Base-by-base conservation (phyloP, 2,113 vertebrate species). In the Bos indicus region DNA sequence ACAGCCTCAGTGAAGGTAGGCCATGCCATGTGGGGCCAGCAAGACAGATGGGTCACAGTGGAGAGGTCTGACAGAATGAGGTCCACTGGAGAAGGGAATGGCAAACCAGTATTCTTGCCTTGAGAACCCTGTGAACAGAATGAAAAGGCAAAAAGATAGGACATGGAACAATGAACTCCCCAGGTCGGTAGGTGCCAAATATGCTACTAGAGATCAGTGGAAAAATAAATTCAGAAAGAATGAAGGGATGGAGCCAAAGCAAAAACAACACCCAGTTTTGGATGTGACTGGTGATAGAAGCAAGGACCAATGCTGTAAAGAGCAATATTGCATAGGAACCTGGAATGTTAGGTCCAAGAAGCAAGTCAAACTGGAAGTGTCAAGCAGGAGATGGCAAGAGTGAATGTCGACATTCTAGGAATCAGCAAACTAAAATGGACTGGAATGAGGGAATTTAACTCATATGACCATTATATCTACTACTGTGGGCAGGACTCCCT, bases 21-120 rank as follows among this genome's bases (percentile, higher is more conserved):
- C 17, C 2, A 2, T 36, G 64, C 64, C n/a, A 1, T 64, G 30
- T n/a, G 62, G 62, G 7, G 15, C 30, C 62, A 64, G 4, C n/a
- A 36, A 71, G n/a, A 71, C 0, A 2, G 64, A 2, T 0, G 1
- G n/a, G n/a, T 36, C 64, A 23, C 36, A n/a, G 19, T 71, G 9
- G 64, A 71, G 19, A 11, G n/a, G 9, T 71, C n/a, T 71, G 19
- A 36, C 19, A 36, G n/a, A 67, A 71, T 36, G 64, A 11, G 17
- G 64, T 11, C 0, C n/a, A 71, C 64, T 71, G 64, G n/a, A 71
- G n/a, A 71, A 36, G 5, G n/a, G n/a, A 71, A 21, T 67, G 64
- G n/a, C 17, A 36, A 36, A 71, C 64, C 17, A 6, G n/a, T 71
- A 36, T 36, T 71, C 64, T 71, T 67, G 8, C 33, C 17, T 67